Percentiles rank a stretch among this genome's conserved stretches.
Conservation (phyloP, 2,797 vertebrate genomes). For the Acanthopagrus latus region DNA sequence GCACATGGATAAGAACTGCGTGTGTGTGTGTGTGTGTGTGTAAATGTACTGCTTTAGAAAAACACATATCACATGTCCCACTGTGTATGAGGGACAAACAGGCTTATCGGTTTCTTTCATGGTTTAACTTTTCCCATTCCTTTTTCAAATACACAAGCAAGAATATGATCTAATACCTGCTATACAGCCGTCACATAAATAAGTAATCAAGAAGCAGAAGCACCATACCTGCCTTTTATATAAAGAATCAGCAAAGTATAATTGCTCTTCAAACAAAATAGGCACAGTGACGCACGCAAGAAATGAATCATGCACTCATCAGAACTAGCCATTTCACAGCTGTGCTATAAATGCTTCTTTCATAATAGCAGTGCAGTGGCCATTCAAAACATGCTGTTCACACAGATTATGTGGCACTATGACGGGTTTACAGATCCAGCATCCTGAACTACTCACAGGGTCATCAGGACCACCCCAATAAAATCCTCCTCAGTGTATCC, state of each 20-base stretch:
- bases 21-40: background rate
- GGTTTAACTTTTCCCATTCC: slow-evolving; percentile 21
- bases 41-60: background rate
- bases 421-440: too few relatives aligned
- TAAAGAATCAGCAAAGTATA: background rate
- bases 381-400: too few relatives aligned
- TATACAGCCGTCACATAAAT: slow-evolving; percentile 7
- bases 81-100: slow-evolving; percentile 4
- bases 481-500: too few relatives aligned
- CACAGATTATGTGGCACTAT: too few relatives aligned
- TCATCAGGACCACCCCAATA: too few relatives aligned
- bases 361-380: background rate
- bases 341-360: background rate
- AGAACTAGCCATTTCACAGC: background rate
- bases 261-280: slow-evolving; percentile 10
- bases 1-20: slow-evolving; percentile 19
- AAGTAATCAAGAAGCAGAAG: background rate
- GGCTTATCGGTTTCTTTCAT: slow-evolving; percentile 11
- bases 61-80: background rate
- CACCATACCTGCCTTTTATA: background rate
- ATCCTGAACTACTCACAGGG: too few relatives aligned
- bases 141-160: background rate
- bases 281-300: background rate
- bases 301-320: slow-evolving; percentile 5
- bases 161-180: background rate